Percentiles rank a stretch among this genome's conserved stretches.
Conservation (phyloP, 2,888 invertebrate genomes). For the Cepaea hortensis region DNA sequence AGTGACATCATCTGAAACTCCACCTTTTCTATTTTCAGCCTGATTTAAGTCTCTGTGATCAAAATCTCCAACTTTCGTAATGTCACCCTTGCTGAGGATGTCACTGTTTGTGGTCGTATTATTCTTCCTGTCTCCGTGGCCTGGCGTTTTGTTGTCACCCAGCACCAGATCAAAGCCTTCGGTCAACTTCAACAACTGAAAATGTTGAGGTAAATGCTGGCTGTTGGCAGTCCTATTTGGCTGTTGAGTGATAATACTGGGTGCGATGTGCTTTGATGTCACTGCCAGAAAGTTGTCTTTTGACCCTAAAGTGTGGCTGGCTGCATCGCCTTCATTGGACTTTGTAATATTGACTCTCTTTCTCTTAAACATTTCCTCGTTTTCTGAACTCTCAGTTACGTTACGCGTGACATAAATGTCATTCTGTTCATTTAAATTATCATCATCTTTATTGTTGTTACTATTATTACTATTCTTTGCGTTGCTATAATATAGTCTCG, state of each 20-base stretch:
- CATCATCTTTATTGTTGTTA: neutral
- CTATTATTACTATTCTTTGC: neutral
- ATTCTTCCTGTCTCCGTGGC: no score
- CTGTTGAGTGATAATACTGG: neutral
- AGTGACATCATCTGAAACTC: neutral
- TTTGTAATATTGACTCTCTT: neutral
- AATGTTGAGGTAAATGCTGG: slow-evolving; percentile 13
- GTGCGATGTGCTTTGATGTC: slow-evolving; percentile 1
- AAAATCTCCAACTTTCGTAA: neutral
- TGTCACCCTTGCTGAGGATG: neutral
- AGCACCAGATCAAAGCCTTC: slow-evolving; percentile 36
- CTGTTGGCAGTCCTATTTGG: slow-evolving; percentile 8
- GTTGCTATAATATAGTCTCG: neutral
- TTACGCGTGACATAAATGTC: neutral
- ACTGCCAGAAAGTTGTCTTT: slow-evolving; percentile 45
- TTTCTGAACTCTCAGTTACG: neutral
- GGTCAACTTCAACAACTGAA: slow-evolving; percentile 38
- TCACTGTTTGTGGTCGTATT: neutral
- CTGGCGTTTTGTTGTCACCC: neutral
- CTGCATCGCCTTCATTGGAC: neutral
- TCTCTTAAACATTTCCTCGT: slow-evolving; percentile 8
- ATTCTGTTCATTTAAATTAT: neutral
- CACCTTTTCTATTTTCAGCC: neutral
- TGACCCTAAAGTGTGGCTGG: neutral
- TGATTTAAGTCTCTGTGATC: neutral